phyloP scores from a whole-genome alignment of 2,797 vertebrate genomes.

The Scolopax bukidnonensis region DNA sequence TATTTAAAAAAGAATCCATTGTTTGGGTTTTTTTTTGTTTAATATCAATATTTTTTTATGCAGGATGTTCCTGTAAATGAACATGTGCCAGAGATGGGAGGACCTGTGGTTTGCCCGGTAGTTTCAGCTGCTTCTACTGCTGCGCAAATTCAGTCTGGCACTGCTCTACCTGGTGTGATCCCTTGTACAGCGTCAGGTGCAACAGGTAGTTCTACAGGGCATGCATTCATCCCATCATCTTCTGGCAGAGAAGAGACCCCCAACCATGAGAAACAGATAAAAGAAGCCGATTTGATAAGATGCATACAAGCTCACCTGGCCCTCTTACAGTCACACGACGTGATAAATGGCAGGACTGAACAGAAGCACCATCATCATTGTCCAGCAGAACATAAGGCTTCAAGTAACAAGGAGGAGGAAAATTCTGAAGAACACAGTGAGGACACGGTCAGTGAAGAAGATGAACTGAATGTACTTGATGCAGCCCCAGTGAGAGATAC shows the following conservation, averaged over 20 bases:
- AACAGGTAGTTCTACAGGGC: neutral
- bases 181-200: neutral
- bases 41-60: neutral
- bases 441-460: slow-evolving; percentile 51
- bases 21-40: neutral
- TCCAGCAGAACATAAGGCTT: neutral
- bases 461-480: slow-evolving; percentile 21
- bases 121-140: neutral
- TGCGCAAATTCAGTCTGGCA: slow-evolving; percentile 9
- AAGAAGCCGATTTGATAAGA: slow-evolving; percentile 71
- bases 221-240: neutral
- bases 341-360: slow-evolving; percentile 15
- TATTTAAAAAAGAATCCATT: neutral
- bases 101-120: neutral
- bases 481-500: slow-evolving; percentile 52
- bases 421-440: slow-evolving; percentile 48
- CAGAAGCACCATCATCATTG: neutral
- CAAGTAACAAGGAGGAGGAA: slow-evolving; percentile 25
- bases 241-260: slow-evolving; percentile 36
- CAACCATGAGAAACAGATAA: slow-evolving; percentile 35
- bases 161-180: neutral
- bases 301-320: slow-evolving; percentile 75
- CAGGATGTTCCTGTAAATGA: slow-evolving; percentile 53
- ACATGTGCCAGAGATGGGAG: slow-evolving; percentile 26
- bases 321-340: slow-evolving; percentile 63